phyloP scores from a whole-genome alignment of 1,140 invertebrate species.

The Drosophila willistoni region DNA sequence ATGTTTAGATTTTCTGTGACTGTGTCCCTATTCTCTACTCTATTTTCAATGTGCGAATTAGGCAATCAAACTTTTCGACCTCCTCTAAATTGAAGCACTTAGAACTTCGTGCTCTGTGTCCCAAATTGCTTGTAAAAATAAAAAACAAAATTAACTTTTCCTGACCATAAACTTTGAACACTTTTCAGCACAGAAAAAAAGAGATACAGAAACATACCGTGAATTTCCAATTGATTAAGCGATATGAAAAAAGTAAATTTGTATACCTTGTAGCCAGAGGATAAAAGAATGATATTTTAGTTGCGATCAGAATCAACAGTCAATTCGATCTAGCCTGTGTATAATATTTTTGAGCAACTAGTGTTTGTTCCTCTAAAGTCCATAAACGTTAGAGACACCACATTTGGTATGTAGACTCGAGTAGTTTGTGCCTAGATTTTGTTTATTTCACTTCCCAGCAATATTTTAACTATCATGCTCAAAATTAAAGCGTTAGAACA shows the following conservation, averaged over 20 bases:
- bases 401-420: too few relatives aligned
- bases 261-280: neutral
- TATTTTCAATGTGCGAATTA: constrained; percentile 48
- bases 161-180: constrained; percentile 54
- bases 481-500: too few relatives aligned
- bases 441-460: too few relatives aligned
- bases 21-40: constrained; percentile 16
- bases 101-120: constrained; percentile 44
- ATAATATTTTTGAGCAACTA: too few relatives aligned
- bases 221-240: constrained; percentile 68
- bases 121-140: constrained; percentile 42
- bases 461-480: too few relatives aligned
- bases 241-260: constrained; percentile 51
- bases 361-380: too few relatives aligned
- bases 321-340: too few relatives aligned
- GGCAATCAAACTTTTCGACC: constrained; percentile 42
- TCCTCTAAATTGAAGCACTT: constrained; percentile 39
- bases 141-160: constrained; percentile 42
- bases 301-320: too few relatives aligned
- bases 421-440: too few relatives aligned
- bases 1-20: too few relatives aligned
- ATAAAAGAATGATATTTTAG: too few relatives aligned
- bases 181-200: constrained; percentile 25
- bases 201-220: constrained; percentile 18
- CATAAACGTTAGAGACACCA: too few relatives aligned